Conservation (phyloP, 2,888 invertebrate genomes). For the Mycalesis mineus region DNA sequence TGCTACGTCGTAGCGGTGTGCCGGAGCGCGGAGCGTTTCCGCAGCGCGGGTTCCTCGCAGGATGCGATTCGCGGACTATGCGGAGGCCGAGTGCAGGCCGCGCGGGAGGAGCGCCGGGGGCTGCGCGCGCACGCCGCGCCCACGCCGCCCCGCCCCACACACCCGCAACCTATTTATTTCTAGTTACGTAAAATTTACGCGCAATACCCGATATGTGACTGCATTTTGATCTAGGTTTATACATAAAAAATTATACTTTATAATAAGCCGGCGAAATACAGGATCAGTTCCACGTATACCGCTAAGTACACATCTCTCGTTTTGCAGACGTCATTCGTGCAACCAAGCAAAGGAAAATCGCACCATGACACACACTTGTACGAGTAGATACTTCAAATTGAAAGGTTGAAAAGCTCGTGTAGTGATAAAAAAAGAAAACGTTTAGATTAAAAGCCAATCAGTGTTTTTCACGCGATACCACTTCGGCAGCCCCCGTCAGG, state of each 20-base stretch:
- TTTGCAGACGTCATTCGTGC: not conserved
- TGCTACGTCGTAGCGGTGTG: slow-evolving; percentile 46
- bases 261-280: not conserved
- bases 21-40: slow-evolving; percentile 46
- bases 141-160: slow-evolving; percentile 72
- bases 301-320: not conserved
- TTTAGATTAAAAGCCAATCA: slow-evolving; percentile 64
- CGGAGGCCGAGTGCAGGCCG: slow-evolving; percentile 47
- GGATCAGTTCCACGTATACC: not conserved
- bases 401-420: slow-evolving; percentile 33
- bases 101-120: slow-evolving; percentile 39
- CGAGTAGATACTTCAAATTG: slow-evolving; percentile 27
- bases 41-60: slow-evolving; percentile 68
- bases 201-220: slow-evolving; percentile 72
- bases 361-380: slow-evolving; percentile 11
- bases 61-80: slow-evolving; percentile 68
- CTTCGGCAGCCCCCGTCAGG: slow-evolving; percentile 55
- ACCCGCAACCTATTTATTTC: slow-evolving; percentile 79
- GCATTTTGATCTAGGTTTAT: slow-evolving; percentile 66
- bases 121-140: slow-evolving; percentile 70
- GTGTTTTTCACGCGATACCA: slow-evolving; percentile 57
- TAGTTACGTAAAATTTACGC: slow-evolving; percentile 79
- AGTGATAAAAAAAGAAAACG: slow-evolving; percentile 39
- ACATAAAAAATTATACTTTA: slow-evolving; percentile 26
- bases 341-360: not conserved